These are phyloP conservation scores for Tetramorium parvispinum DNA, from an alignment of 1,140 invertebrate genomes.

Conservation along the genomic window DNA sequence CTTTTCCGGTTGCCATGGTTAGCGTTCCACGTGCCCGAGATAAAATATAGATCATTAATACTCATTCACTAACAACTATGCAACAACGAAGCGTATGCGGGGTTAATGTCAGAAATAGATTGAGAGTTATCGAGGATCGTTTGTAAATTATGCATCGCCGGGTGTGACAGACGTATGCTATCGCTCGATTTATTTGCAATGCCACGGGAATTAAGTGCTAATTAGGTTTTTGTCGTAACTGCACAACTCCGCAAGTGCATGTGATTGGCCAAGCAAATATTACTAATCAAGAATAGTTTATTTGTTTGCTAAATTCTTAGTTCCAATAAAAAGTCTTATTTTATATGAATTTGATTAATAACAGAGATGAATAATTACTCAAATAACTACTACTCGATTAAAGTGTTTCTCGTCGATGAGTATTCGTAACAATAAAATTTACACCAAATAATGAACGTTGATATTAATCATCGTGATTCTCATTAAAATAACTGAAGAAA, in stretches of 20 bases:
- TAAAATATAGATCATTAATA: neutral
- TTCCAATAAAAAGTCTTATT: neutral
- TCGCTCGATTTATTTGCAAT: neutral
- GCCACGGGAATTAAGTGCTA: neutral
- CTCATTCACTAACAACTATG: neutral
- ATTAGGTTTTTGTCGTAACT: neutral
- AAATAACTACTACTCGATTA: neutral
- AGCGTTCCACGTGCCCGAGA: neutral
- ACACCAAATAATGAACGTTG: neutral
- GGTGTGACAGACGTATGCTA: neutral
- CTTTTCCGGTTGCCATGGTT: neutral
- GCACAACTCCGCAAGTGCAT: neutral
- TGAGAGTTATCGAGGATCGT: neutral
- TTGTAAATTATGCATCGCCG: conserved; percentile 1
- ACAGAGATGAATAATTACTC: neutral
- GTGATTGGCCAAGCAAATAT: neutral
- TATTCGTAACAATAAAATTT: neutral
- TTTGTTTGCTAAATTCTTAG: neutral
- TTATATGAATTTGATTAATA: neutral
- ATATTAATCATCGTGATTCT: neutral
- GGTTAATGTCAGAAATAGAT: conserved; percentile 5
- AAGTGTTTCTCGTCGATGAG: neutral
- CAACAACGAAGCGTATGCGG: neutral
- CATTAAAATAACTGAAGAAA: neutral
- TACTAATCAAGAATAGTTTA: neutral